Evolutionary conservation across 2,888 invertebrate genomes (phyloP).

Genomic region (Serrognathus titanus): DNA sequence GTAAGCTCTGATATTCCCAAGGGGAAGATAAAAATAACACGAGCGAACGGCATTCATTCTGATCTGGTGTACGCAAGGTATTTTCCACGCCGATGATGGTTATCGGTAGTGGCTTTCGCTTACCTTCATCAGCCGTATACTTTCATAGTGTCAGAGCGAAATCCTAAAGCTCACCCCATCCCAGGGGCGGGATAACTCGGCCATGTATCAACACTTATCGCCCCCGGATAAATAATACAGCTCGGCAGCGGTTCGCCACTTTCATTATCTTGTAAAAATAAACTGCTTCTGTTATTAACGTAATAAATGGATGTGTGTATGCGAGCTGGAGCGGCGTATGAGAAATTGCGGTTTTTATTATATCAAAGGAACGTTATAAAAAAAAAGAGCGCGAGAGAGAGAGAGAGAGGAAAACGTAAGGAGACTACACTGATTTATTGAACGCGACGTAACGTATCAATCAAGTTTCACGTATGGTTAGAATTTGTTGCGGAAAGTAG

Average conservation of each 20-base stretch:
- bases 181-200: not conserved
- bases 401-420: too few species aligned
- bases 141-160: constrained; percentile 3
- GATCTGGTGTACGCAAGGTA: too few species aligned
- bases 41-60: too few species aligned
- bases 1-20: too few species aligned
- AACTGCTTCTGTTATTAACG: constrained; percentile 20
- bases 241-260: constrained; percentile 19
- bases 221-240: constrained; percentile 24
- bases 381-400: too few species aligned
- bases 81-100: not conserved
- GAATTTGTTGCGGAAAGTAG: too few species aligned
- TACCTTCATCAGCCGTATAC: constrained; percentile 7
- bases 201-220: constrained; percentile 40
- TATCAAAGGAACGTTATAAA: not conserved
- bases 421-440: too few species aligned
- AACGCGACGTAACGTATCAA: too few species aligned
- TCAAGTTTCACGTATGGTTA: too few species aligned
- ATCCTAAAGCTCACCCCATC: constrained; percentile 1
- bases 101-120: constrained; percentile 7
- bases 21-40: too few species aligned
- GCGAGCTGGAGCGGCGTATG: not conserved
- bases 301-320: constrained; percentile 5
- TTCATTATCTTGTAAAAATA: constrained; percentile 29
- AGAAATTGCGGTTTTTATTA: not conserved